Conservation (phyloP, 2,113 vertebrate species). For the Siphamia tubifer region DNA sequence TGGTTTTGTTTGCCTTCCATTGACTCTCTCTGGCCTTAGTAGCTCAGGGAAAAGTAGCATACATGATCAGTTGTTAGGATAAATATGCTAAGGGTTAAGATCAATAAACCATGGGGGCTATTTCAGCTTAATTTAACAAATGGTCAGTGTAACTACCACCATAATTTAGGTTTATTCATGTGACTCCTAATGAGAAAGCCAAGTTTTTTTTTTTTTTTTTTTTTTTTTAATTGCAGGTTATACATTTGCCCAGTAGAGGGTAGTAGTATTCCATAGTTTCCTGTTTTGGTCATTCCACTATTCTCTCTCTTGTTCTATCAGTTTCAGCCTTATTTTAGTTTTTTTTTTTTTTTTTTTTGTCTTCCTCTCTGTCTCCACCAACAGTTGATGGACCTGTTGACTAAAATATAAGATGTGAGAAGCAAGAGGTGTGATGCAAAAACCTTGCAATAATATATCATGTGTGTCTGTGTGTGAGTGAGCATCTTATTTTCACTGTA, state of each 20-base stretch:
- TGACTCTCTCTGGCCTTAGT: background rate
- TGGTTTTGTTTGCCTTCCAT: background rate
- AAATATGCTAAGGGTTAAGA: conserved; percentile 4
- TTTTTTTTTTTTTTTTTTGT: no score
- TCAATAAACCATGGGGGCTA: background rate
- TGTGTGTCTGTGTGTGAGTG: conserved; percentile 24
- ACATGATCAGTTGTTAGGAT: background rate
- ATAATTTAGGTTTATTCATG: background rate
- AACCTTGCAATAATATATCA: conserved; percentile 4
- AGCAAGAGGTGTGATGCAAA: conserved; percentile 30
- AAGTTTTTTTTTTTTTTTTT: no score
- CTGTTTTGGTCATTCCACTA: background rate
- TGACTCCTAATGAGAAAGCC: background rate
- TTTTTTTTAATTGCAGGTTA: conserved; percentile 35
- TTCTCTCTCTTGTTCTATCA: background rate
- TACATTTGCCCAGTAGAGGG: conserved; percentile 57
- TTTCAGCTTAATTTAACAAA: background rate
- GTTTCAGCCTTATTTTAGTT: background rate
- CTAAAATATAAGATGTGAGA: background rate
- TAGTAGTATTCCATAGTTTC: conserved; percentile 41
- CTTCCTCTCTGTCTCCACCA: conserved; percentile 13
- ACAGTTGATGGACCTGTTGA: conserved; percentile 42
- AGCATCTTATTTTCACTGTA: background rate
- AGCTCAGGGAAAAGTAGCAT: background rate
- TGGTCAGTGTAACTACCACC: background rate